Conservation (phyloP, 2,113 vertebrate species). For the Ursus arctos region DNA sequence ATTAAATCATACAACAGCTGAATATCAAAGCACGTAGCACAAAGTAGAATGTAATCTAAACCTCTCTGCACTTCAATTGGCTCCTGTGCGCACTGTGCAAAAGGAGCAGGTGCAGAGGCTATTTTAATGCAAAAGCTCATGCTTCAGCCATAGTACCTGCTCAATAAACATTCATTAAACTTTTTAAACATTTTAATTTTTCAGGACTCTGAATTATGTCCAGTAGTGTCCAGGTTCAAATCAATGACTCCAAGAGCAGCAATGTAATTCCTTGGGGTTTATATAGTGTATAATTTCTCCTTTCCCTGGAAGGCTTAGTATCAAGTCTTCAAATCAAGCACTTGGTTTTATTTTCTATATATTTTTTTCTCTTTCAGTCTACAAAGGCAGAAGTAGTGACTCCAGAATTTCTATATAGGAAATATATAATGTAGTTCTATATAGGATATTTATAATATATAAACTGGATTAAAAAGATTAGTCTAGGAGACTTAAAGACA, state of each 20-base stretch:
- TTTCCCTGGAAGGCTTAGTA: neutral
- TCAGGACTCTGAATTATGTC: neutral
- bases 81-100: neutral
- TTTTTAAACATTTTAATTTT: conserved; percentile 6
- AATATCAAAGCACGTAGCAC: neutral
- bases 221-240: neutral
- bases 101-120: neutral
- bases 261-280: neutral
- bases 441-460: neutral
- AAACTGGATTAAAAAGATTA: neutral
- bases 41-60: neutral
- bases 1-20: neutral
- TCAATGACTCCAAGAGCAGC: neutral
- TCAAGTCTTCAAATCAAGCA: neutral
- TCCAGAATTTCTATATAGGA: conserved; percentile 10
- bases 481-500: neutral
- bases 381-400: neutral
- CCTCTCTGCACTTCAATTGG: neutral
- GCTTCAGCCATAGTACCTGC: neutral
- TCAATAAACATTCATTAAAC: conserved; percentile 1
- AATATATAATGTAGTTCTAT: neutral
- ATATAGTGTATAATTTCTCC: neutral
- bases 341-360: neutral
- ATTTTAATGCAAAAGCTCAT: neutral
- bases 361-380: neutral